Base-by-base conservation (phyloP, 2,888 invertebrate genomes). In the Brachypterus glaber region DNA sequence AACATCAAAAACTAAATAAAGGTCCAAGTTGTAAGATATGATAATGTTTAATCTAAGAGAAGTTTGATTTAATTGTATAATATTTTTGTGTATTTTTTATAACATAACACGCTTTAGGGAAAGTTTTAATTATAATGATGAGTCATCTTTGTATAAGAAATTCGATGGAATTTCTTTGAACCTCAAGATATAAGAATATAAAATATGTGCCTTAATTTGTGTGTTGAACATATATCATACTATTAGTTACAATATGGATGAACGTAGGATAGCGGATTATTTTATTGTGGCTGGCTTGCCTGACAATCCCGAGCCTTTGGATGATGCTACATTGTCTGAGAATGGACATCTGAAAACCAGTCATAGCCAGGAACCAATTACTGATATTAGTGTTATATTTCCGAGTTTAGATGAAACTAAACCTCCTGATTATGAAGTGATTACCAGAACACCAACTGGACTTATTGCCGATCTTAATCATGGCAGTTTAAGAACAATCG, bases 271-370 rank as follows among this genome's bases (percentile, higher is more conserved):
- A 46, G 95, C 91, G 15, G 97, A 98, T 71, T 97, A 97, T 69
- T 98, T 98, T 72, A 93, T 98, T 50, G 88, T 97, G 44, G 95
- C 96, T 59, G 97, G 97, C 17, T 72, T 96, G 62, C 87, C 92
- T 11, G 83, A 85, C 45, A 76, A 81, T 57, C 81, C 84, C 17
- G 79, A 84, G 57, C 71, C 81, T 40, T 70, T 87, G 35, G 83
- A 86, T 59, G 81, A 82, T 53, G 77, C 76, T 51, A 70, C 70
- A 43, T 67, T 74, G 47, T 85, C 86, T 43, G 86, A 87, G 62
- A 79, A 82, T 44, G 81, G 83, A 17, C 83, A 84, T 58, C 74
- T 91, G 31, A 88, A 86, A 62, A 79, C 82, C 53, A 82, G 82
- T 59, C 77, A 81, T 61, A 77, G 82, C 50, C 82, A 85, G 56